These are phyloP conservation scores for Frankliniella intonsa DNA, from an alignment of 2,888 invertebrate genomes.

Conservation along the genomic window DNA sequence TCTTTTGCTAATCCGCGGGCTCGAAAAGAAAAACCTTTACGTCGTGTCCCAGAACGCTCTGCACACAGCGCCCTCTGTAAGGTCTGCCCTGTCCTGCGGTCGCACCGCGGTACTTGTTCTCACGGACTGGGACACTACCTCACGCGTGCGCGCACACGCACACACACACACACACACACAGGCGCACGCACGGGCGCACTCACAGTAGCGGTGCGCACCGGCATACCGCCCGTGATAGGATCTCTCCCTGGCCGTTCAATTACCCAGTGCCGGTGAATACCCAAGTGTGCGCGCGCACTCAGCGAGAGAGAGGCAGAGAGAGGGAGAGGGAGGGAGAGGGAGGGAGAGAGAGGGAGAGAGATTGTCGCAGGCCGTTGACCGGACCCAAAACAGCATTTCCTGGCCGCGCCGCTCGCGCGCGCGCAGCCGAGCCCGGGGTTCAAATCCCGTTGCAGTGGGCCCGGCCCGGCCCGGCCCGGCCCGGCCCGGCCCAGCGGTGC, in stretches of 20 bases:
- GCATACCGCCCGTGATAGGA: too few relatives aligned
- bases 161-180: conserved; percentile 18
- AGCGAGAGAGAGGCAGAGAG: neutral
- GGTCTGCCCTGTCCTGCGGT: neutral
- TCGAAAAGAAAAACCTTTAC: too few relatives aligned
- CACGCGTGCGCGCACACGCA: neutral
- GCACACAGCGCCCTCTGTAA: neutral
- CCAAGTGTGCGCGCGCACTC: neutral
- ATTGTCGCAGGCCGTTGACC: neutral
- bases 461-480: too few relatives aligned
- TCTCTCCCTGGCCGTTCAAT: too few relatives aligned
- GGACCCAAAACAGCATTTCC: neutral
- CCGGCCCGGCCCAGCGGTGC: neutral
- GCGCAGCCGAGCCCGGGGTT: too few relatives aligned
- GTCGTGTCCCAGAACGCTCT: too few relatives aligned
- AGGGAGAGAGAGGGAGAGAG: neutral
- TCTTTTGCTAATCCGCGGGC: too few relatives aligned
- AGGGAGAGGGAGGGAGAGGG: too few relatives aligned
- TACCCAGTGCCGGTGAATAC: neutral
- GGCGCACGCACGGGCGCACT: neutral
- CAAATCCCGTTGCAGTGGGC: too few relatives aligned
- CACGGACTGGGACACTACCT: neutral
- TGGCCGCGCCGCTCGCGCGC: neutral
- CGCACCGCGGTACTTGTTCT: neutral
- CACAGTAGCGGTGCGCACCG: neutral